Evolutionary conservation across 2,113 vertebrate species (phyloP).

Genomic region (Neomonachus schauinslandi): DNA sequence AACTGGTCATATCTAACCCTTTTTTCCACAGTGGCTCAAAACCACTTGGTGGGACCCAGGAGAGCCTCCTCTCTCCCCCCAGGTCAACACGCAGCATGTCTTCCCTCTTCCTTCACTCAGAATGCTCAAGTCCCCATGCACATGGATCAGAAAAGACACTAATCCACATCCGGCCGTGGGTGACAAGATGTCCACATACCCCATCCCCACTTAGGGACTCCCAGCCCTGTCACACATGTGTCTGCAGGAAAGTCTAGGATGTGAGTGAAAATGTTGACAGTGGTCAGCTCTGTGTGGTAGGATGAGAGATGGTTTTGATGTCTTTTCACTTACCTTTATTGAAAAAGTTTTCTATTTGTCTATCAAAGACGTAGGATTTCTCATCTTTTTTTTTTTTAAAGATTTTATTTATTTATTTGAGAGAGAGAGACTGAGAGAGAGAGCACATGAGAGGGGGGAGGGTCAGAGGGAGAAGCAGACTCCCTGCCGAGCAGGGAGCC

Average conservation of each 20-base stretch:
- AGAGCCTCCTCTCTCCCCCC: not conserved
- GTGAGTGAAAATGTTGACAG: not conserved
- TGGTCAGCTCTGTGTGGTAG: not conserved
- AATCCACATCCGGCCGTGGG: rapidly evolving
- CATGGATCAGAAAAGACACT: not conserved
- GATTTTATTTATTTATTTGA: too few species aligned
- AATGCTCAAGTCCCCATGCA: not conserved
- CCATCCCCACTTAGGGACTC: not conserved
- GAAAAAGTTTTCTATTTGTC: not conserved
- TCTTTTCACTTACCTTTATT: not conserved
- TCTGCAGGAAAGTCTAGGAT: not conserved
- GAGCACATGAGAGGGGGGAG: too few species aligned
- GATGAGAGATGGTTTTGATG: not conserved
- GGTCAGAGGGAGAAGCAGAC: too few species aligned
- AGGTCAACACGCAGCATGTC: not conserved
- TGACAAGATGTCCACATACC: not conserved
- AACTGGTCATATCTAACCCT: not conserved
- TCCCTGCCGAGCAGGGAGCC: too few species aligned
- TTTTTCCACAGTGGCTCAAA: not conserved
- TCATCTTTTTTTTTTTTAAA: not conserved
- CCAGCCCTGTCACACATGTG: too few species aligned
- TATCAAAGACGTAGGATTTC: not conserved
- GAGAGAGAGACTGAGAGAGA: too few species aligned
- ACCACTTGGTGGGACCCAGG: not conserved
- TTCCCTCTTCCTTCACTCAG: not conserved